phyloP scores from a whole-genome alignment of 2,113 vertebrate species.

The Hemibagrus wyckioides region DNA sequence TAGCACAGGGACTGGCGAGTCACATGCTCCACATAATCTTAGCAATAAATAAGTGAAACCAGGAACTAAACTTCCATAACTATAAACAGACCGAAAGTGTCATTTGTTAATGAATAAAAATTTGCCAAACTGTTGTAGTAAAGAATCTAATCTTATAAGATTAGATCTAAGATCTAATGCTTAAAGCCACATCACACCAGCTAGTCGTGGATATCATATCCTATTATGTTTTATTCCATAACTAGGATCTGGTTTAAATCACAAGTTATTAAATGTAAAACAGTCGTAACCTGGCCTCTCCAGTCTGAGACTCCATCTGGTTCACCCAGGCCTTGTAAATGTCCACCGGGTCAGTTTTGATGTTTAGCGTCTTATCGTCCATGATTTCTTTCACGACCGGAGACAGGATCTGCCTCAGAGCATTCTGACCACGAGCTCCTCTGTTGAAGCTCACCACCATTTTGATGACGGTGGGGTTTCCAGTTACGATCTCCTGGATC shows the following conservation, averaged over 20 bases:
- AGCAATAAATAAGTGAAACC: neutral
- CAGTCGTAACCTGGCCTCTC: conserved; percentile 87
- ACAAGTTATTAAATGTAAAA: neutral
- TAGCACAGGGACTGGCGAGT: neutral
- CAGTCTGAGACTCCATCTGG: conserved; percentile 97
- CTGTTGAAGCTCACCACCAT: conserved; percentile 99
- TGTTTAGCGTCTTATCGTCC: conserved; percentile 94
- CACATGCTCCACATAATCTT: neutral
- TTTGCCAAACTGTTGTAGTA: neutral
- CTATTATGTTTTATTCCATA: neutral
- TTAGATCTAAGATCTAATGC: neutral
- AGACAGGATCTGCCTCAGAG: conserved; percentile 89
- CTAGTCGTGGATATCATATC: neutral
- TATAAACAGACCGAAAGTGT: neutral
- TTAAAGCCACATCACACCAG: neutral
- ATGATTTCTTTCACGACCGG: conserved; percentile 97
- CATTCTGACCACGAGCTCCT: conserved; percentile 93
- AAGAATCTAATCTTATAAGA: too few species aligned
- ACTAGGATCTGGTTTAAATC: neutral
- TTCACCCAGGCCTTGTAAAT: conserved; percentile 99
- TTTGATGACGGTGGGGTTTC: conserved; percentile 97
- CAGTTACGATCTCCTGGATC: conserved; percentile 96
- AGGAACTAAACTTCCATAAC: neutral
- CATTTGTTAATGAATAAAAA: neutral
- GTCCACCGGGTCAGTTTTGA: conserved; percentile 96